Conservation (phyloP, 2,888 invertebrate genomes). For the Stenodema calcarata region DNA sequence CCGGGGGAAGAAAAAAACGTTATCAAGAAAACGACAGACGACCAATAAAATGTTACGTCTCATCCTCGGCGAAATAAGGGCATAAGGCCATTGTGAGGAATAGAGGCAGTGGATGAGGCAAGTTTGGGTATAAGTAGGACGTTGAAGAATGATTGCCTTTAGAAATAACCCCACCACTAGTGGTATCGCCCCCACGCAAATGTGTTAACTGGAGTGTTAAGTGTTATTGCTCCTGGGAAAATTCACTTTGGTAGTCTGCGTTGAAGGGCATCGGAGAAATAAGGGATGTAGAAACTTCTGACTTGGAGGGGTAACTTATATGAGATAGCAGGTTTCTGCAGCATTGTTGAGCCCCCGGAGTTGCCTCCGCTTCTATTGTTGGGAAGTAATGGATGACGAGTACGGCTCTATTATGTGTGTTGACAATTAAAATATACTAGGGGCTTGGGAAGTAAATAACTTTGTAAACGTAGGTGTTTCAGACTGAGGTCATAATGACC, state of each 20-base stretch:
- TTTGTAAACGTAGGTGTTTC: not conserved
- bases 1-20: not conserved
- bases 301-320: conserved; percentile 30
- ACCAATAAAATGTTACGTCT: conserved; percentile 4
- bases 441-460: not conserved
- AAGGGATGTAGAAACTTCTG: conserved; percentile 25
- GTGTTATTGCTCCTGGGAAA: conserved; percentile 38
- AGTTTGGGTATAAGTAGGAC: not conserved
- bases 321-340: conserved; percentile 32
- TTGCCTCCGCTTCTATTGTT: not conserved
- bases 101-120: not conserved
- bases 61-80: not conserved
- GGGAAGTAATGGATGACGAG: not conserved
- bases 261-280: not conserved
- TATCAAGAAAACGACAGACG: not conserved
- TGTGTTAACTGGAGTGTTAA: conserved; percentile 44
- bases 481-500: not conserved
- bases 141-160: conserved; percentile 29
- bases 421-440: not conserved
- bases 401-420: not conserved
- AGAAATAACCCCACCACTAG: not conserved
- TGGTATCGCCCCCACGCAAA: conserved; percentile 5
- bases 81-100: not conserved
- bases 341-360: not conserved
- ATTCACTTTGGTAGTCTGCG: conserved; percentile 40